Base-by-base conservation (phyloP, 2,888 invertebrate genomes). In the Allygus modestus region DNA sequence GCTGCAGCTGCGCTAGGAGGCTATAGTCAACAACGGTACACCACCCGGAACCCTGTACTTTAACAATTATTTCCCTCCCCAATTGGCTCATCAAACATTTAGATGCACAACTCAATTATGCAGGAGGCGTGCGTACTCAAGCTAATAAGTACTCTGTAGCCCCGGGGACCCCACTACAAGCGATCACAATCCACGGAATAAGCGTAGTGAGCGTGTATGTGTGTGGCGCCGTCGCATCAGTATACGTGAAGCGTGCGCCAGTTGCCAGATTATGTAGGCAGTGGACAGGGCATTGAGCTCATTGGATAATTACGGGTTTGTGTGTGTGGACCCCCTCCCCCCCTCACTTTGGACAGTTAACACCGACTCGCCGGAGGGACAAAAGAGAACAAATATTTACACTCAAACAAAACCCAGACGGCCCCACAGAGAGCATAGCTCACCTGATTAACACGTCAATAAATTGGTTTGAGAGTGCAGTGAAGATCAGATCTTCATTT, bases 261-360 rank as follows among this genome's bases (percentile, higher is more conserved):
- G 41, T 41, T n/a, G 73, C 17, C 73, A 41, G 73, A 73, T 73
- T 73, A 73, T 12, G 73, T 73, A 41, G 73, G 73, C 73, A 26
- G 73, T 73, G 73, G 73, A 37, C 73, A 20, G 41, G 7, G 65
- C 65, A 31, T 65, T 65, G 65, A 4, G 73, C 73, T 73, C 73
- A 73, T 73, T 73, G 73, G 73, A 73, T 73, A 73, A 73, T 73
- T 73, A 73, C 23, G 26, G 73, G 73, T 26, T 41, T 20, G 37
- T 37, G 12, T n/a, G 23, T 1, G 11, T 0, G 0, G 41, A 1
- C 37, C 37, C 41, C 20, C 73, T n/a, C 41, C 28, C 33, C 69
- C 31, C 69, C 41, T 11, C 37, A 5, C 41, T 1, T 20, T 17
- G 41, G 37, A 1, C 26, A 73, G 41, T 41, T 41, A 20, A 20